Evolutionary conservation across 1,140 invertebrate genomes (phyloP).

Genomic region (Ruditapes philippinarum): DNA sequence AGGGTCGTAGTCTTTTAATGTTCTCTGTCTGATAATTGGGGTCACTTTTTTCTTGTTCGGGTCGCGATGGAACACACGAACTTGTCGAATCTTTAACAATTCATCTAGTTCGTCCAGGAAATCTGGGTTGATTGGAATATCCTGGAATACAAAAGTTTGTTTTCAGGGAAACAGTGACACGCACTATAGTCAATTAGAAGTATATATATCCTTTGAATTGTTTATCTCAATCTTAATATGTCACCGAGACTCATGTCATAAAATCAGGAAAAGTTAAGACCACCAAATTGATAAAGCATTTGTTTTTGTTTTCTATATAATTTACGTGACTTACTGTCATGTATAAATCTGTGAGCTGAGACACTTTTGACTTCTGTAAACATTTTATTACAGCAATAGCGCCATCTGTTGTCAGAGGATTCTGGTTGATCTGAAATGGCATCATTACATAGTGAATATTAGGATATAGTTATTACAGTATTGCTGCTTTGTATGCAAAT

Average conservation of each 20-base stretch:
- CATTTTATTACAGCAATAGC: slow-evolving; percentile 63
- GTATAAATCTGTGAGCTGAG: slow-evolving; percentile 50
- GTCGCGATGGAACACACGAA: slow-evolving; percentile 69
- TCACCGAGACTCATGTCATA: too few species aligned
- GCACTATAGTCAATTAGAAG: too few species aligned
- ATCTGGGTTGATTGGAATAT: slow-evolving; percentile 72
- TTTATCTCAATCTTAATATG: too few species aligned
- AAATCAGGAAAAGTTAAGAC: too few species aligned
- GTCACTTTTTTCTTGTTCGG: slow-evolving; percentile 67
- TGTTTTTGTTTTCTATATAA: too few species aligned
- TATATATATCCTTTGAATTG: too few species aligned
- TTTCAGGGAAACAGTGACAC: too few species aligned
- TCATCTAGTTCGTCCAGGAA: slow-evolving; percentile 68
- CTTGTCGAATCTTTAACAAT: slow-evolving; percentile 51
- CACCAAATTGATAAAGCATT: too few species aligned
- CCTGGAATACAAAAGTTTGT: slow-evolving; percentile 64
- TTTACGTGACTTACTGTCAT: slow-evolving; percentile 63
- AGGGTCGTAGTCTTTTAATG: slow-evolving; percentile 73
- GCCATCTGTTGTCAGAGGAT: slow-evolving; percentile 74
- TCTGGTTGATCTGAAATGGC: slow-evolving; percentile 68
- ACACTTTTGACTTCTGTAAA: slow-evolving; percentile 39
- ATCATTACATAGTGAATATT: too few species aligned
- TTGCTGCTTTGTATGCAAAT: too few species aligned
- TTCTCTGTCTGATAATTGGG: slow-evolving; percentile 27
- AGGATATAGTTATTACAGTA: too few species aligned